Evolutionary conservation across 2,797 vertebrate species (phyloP), one percentile per base, ranked within the genome.

Genomic region (Zenarchopterus dispar): DNA sequence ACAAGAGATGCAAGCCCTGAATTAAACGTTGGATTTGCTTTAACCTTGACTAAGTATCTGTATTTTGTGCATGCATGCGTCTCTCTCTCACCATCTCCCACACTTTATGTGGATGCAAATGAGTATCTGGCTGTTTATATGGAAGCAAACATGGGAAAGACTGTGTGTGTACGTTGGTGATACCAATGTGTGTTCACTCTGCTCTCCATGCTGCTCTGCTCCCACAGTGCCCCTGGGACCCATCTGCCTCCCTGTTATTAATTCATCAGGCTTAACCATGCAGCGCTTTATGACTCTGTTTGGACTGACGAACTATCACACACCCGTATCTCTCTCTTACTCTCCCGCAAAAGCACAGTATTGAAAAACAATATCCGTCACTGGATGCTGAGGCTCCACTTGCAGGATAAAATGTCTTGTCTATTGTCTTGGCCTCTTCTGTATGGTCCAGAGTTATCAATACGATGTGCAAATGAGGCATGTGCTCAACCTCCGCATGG

Each of bases 201-300:
- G 75, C 75, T 86, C 77, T 84, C 87, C 82, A 77, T 85, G 84
- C 88, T 89, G 82, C 83, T 90, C 77, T 74, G 83, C 86, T 90
- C 86, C 88, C 90, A 91, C 87, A 85, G 78, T 79, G 90, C 92
- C 91, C 91, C 88, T 90, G 93, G 91, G 92, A 93, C 87, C 91
- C 91, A 92, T 93, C 90, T 93, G 93, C 89, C 88, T 92, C 83
- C 89, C 87, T 91, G 89, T 93, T 93, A 93, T 93, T 93, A 93
- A 92, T 93, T 92, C 90, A 93, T 92, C 91, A 93, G 90, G 89
- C 91, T 92, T 93, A 93, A 93, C 92, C 91, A 93, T 89, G 91
- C 89, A 90, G 87, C 83, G 65, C 89, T 91, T 92, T 93, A 93
- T 92, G 88, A 90, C 91, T 92, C 89, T 92, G 88, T 93, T 93